Percentiles rank a stretch among this genome's conserved stretches.
Conservation (phyloP, 2,113 vertebrate species). For the Sorex araneus region DNA sequence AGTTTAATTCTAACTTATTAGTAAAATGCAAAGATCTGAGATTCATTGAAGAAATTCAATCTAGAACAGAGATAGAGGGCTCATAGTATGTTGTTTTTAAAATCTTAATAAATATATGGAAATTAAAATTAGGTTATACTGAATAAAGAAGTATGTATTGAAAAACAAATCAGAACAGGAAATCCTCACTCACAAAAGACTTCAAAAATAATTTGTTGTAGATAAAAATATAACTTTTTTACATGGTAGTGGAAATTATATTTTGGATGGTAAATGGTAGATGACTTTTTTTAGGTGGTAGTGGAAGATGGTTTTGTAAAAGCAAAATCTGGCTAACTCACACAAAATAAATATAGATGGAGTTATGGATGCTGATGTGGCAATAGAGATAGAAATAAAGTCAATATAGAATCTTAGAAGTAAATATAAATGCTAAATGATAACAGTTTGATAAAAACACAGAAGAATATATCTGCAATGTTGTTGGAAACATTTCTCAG, state of each 20-base stretch:
- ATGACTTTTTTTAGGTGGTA: background rate
- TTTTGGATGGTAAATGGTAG: no score
- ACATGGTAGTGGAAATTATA: background rate
- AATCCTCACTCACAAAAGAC: background rate
- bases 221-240: background rate
- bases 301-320: background rate
- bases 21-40: background rate
- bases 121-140: background rate
- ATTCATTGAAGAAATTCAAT: background rate
- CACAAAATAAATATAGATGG: no score
- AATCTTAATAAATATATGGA: conserved; percentile 29
- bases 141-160: background rate
- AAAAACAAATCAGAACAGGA: conserved; percentile 15
- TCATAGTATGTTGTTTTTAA: background rate
- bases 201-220: background rate
- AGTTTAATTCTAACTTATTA: background rate
- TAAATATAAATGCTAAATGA: conserved; percentile 45
- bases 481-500: background rate
- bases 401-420: background rate
- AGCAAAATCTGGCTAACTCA: background rate
- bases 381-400: background rate
- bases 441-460: conserved; percentile 17
- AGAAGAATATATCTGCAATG: conserved; percentile 20
- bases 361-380: background rate
- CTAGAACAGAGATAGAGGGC: conserved; percentile 25